phyloP scores from a whole-genome alignment of 2,113 vertebrate genomes.

The Pyrgilauda ruficollis region DNA sequence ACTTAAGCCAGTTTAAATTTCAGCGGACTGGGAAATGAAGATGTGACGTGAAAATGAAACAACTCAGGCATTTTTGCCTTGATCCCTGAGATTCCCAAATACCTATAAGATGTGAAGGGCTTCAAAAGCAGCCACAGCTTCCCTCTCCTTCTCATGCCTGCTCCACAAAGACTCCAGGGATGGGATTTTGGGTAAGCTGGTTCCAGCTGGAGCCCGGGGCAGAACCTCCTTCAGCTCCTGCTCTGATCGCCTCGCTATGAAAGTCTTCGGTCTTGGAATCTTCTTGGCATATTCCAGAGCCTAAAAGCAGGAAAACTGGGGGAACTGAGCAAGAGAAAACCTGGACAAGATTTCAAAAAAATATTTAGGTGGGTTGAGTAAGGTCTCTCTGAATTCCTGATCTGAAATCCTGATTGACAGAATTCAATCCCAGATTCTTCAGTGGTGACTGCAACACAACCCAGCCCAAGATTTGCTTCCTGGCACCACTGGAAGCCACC shows the following conservation, averaged over 20 bases:
- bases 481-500: neutral
- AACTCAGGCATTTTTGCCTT: neutral
- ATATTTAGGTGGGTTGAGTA: neutral
- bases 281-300: constrained; percentile 90
- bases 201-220: constrained; percentile 4
- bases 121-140: constrained; percentile 78
- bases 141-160: constrained; percentile 86
- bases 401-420: no score
- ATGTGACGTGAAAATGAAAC: neutral
- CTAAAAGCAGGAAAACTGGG: constrained; percentile 59
- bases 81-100: neutral
- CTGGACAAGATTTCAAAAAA: neutral
- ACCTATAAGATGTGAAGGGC: constrained; percentile 65
- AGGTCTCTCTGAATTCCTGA: neutral
- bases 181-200: constrained; percentile 60
- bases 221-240: neutral
- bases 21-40: neutral
- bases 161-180: constrained; percentile 76
- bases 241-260: neutral
- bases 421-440: neutral
- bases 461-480: neutral
- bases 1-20: neutral
- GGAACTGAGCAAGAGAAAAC: neutral
- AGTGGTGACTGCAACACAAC: neutral
- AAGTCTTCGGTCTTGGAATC: constrained; percentile 78